Percentiles rank a stretch among this genome's conserved stretches.
Evolutionary conservation across 2,113 vertebrate genomes (phyloP).

Genomic region (Toxostoma redivivum): DNA sequence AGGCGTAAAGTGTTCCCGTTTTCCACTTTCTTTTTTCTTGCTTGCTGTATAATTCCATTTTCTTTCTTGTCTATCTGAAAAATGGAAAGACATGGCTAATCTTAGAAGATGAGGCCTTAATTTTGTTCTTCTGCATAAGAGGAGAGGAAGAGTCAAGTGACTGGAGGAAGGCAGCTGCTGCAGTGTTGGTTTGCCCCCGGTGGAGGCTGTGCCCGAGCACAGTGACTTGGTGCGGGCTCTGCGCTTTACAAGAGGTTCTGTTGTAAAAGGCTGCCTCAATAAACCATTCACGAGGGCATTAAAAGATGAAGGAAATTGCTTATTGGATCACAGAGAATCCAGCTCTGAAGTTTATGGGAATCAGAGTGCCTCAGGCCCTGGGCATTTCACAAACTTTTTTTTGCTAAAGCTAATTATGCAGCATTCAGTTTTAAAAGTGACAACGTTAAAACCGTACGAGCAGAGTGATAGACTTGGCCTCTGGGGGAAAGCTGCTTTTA

Average conservation of each 20-base stretch:
- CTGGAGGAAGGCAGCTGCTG: background rate
- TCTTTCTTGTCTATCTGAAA: background rate
- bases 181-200: background rate
- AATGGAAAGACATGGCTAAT: background rate
- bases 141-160: background rate
- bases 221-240: background rate
- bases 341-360: constrained; percentile 43
- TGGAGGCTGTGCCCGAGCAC: background rate
- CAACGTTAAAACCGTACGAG: background rate
- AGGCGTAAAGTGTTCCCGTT: background rate
- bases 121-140: background rate
- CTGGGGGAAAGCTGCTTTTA: background rate
- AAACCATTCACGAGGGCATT: constrained; percentile 37
- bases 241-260: background rate
- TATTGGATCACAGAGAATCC: constrained; percentile 28
- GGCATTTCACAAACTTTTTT: constrained; percentile 14
- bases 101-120: background rate
- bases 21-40: background rate
- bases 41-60: background rate
- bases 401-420: constrained; percentile 12
- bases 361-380: background rate
- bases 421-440: constrained; percentile 16
- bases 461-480: background rate
- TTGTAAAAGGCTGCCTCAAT: constrained; percentile 17
- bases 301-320: constrained; percentile 61